Conservation (phyloP, 1,140 invertebrate species). For the Mamestra configurata region DNA sequence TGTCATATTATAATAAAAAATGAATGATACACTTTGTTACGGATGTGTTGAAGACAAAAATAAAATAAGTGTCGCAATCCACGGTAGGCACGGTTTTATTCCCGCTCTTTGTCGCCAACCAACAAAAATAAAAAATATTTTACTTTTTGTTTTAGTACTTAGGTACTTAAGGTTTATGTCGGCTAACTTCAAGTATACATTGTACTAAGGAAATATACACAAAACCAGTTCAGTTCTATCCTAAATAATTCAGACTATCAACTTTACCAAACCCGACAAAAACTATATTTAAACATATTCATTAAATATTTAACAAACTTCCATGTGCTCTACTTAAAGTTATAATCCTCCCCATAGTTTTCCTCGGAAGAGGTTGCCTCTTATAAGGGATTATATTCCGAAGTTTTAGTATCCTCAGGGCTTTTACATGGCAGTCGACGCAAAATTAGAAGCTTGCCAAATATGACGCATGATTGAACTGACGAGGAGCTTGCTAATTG, state of each 20-base stretch:
- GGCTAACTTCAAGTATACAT: neutral
- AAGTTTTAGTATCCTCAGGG: constrained; percentile 22
- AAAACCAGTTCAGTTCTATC: neutral
- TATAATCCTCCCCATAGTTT: constrained; percentile 16
- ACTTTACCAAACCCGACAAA: neutral
- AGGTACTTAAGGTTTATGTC: constrained; percentile 1
- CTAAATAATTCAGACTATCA: neutral
- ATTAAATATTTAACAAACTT: constrained; percentile 23
- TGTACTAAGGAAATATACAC: neutral
- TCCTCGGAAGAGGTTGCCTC: constrained; percentile 4
- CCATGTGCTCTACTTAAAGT: constrained; percentile 22
- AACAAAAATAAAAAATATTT: constrained; percentile 2
- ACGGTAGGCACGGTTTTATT: neutral
- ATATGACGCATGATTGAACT: neutral
- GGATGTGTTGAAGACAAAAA: constrained; percentile 10
- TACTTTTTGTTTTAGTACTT: neutral
- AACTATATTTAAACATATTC: neutral
- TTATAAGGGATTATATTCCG: constrained; percentile 14
- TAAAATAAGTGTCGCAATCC: constrained; percentile 7
- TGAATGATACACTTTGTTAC: constrained; percentile 2
- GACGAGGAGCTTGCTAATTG: neutral
- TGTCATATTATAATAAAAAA: constrained; percentile 10
- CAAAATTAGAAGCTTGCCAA: neutral
- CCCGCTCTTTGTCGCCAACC: neutral
- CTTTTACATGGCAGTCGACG: neutral